Evolutionary conservation across 2,888 invertebrate genomes (phyloP), one percentile per base, ranked within the genome.

Genomic region (Pseudococcus longispinus): DNA sequence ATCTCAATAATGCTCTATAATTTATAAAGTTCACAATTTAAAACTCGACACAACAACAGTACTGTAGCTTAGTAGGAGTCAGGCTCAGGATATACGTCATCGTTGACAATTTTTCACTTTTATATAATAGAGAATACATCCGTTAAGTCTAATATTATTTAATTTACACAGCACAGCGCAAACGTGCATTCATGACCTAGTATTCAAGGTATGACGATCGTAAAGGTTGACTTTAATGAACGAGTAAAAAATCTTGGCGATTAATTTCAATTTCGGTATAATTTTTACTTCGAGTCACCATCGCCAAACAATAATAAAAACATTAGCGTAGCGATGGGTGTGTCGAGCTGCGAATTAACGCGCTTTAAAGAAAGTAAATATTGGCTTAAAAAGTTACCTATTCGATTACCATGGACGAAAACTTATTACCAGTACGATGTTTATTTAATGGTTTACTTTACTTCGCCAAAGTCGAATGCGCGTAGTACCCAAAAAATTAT

Each of bases 171-270:
- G 32, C 15, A 15, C 37, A 37, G 37, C n/a, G n/a, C n/a, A 42
- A 80, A 80, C 42, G 42, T 20, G 20, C 32, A 80, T 80, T 80
- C 77, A 20, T 80, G 42, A 80, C 77, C 77, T 80, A 80, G 77
- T 42, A 80, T 80, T 80, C 77, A 80, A 80, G 77, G 42, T 80
- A 80, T 80, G 42, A 42, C 42, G 37, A 3, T 42, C 20, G 77
- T 42, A 80, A 80, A 80, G 77, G 77, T 80, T 80, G 77, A 42
- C 20, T 80, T 80, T 42, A 80, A 80, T 80, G 9, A 42, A 80
- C n/a, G 77, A 80, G 37, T 80, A 32, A 42, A 42, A 70, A 70
- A 80, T 37, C 77, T 80, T 80, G 13, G 18, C 42, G 42, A 80
- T 70, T 70, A 70, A 70, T 70, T 32, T 70, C 70, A 70, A 70